phyloP scores from a whole-genome alignment of 1,140 invertebrate species.

The Tetranychus cinnabarinus region DNA sequence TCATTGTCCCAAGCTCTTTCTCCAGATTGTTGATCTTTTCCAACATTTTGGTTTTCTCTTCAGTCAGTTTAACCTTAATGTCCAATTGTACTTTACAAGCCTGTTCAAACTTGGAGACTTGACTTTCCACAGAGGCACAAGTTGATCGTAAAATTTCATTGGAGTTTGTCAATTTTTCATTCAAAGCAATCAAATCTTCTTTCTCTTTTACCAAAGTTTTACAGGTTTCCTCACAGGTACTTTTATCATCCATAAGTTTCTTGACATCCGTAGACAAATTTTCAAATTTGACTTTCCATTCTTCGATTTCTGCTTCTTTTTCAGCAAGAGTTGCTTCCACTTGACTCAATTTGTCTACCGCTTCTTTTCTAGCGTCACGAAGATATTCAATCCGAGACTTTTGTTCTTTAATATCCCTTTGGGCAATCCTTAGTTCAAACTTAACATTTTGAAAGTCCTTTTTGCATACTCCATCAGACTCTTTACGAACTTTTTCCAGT shows the following conservation, averaged over 20 bases:
- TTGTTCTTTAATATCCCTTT: too few species aligned
- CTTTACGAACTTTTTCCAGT: too few species aligned
- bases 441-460: too few species aligned
- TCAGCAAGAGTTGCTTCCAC: too few species aligned
- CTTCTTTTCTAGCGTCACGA: too few species aligned
- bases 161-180: not conserved
- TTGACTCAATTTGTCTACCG: too few species aligned
- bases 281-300: too few species aligned
- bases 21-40: not conserved
- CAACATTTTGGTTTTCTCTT: not conserved
- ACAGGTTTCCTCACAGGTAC: not conserved
- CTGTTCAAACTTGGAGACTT: not conserved
- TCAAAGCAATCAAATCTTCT: not conserved
- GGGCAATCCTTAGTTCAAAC: too few species aligned
- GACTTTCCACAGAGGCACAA: not conserved
- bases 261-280: too few species aligned
- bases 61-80: not conserved
- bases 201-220: not conserved
- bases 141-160: not conserved
- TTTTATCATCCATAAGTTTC: not conserved
- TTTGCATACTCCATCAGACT: too few species aligned
- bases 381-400: too few species aligned
- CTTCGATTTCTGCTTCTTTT: too few species aligned
- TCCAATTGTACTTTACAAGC: not conserved
- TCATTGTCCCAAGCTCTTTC: not conserved